Conservation (phyloP, 2,888 invertebrate genomes). For the Sarcophaga variegata region DNA sequence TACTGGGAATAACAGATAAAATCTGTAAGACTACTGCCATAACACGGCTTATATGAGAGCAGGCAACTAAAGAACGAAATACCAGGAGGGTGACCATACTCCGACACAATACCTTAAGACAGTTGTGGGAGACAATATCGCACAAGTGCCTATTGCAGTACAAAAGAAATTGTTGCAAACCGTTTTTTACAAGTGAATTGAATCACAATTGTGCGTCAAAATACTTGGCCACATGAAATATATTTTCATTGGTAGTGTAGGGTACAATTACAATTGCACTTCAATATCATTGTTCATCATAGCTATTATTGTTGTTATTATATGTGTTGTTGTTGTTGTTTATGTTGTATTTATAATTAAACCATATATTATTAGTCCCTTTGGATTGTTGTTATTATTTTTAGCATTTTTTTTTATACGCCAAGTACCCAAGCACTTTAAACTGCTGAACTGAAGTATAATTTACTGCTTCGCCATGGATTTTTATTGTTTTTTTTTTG, state of each 20-base stretch:
- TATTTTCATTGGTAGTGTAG: background rate
- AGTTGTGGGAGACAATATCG: too few relatives aligned
- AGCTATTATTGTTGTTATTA: background rate
- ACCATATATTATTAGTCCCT: conserved; percentile 45
- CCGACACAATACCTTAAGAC: too few relatives aligned
- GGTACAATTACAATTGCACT: conserved; percentile 30
- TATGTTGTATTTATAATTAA: conserved; percentile 64
- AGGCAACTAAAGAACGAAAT: too few relatives aligned
- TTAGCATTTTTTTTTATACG: background rate
- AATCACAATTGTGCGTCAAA: too few relatives aligned
- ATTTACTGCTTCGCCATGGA: conserved; percentile 52
- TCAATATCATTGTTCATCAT: background rate
- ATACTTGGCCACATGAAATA: background rate
- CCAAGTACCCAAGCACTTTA: too few relatives aligned
- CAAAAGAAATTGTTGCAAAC: too few relatives aligned
- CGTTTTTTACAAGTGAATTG: too few relatives aligned
- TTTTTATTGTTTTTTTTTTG: conserved; percentile 24
- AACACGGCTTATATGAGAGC: too few relatives aligned
- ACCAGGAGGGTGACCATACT: too few relatives aligned
- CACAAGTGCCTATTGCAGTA: too few relatives aligned
- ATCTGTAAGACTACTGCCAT: too few relatives aligned
- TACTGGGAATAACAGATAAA: too few relatives aligned
- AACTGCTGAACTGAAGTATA: conserved; percentile 48
- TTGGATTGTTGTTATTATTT: background rate
- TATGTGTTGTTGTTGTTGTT: background rate